These are phyloP conservation scores for Gryllus bimaculatus DNA, from an alignment of 1,140 invertebrate genomes.

Conservation along the genomic window DNA sequence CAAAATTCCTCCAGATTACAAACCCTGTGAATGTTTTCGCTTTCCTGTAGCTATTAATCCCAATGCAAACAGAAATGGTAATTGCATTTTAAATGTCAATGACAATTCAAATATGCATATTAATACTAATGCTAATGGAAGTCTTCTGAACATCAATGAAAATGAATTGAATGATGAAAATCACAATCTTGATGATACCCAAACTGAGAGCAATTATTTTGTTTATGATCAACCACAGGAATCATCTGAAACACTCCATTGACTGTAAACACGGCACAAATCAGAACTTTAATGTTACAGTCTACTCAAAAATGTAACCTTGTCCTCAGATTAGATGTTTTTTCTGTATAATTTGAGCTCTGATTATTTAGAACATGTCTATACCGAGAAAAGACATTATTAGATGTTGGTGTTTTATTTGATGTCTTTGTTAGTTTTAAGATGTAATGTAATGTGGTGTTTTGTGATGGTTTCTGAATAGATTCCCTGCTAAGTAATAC, in stretches of 20 bases:
- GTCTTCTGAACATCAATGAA: background rate
- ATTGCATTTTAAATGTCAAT: background rate
- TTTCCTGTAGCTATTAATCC: background rate
- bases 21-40: background rate
- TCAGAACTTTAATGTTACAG: background rate
- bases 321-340: background rate
- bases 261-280: background rate
- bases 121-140: background rate
- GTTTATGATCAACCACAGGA: background rate
- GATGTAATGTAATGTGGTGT: background rate
- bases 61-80: background rate
- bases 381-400: background rate
- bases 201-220: background rate
- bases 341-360: background rate
- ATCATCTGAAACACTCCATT: background rate
- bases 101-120: background rate
- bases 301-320: background rate
- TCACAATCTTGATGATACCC: too few species aligned
- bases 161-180: background rate
- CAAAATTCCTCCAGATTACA: background rate
- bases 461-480: background rate
- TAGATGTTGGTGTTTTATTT: background rate
- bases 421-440: background rate
- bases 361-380: background rate
- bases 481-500: background rate